phyloP scores from a whole-genome alignment of 2,797 vertebrate species.

The Cercopithecus petaurista region DNA sequence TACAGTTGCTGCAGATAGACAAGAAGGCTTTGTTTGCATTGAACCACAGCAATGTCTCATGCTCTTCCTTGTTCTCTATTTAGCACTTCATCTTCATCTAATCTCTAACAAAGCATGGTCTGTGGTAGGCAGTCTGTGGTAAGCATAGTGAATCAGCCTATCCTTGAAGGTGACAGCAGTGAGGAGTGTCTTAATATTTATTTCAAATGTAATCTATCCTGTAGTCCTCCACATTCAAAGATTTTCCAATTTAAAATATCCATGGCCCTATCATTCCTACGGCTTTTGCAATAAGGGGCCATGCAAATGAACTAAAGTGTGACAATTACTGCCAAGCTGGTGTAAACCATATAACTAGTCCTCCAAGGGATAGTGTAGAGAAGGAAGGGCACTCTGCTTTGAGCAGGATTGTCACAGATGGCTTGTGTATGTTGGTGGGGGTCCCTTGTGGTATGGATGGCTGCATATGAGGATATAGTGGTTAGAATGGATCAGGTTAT shows the following conservation, averaged over 20 bases:
- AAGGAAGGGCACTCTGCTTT: background rate
- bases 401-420: background rate
- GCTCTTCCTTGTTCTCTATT: slow-evolving; percentile 61
- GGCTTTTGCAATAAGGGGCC: background rate
- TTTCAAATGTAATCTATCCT: slow-evolving; percentile 45
- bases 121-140: slow-evolving; percentile 31
- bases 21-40: slow-evolving; percentile 12
- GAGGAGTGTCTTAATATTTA: slow-evolving; percentile 44
- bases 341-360: background rate
- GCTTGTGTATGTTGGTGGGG: background rate
- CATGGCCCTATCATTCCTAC: background rate
- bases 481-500: background rate
- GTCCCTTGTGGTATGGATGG: background rate
- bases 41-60: background rate
- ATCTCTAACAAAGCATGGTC: slow-evolving; percentile 57
- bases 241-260: slow-evolving; percentile 41
- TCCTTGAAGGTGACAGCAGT: slow-evolving; percentile 13
- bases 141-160: background rate
- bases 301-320: background rate
- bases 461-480: background rate
- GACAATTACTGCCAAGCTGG: background rate
- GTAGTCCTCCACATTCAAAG: background rate
- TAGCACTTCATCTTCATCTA: slow-evolving; percentile 57
- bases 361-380: background rate
- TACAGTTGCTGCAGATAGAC: background rate